Base-by-base conservation (phyloP, 2,888 invertebrate species). In the Hyposoter didymator region DNA sequence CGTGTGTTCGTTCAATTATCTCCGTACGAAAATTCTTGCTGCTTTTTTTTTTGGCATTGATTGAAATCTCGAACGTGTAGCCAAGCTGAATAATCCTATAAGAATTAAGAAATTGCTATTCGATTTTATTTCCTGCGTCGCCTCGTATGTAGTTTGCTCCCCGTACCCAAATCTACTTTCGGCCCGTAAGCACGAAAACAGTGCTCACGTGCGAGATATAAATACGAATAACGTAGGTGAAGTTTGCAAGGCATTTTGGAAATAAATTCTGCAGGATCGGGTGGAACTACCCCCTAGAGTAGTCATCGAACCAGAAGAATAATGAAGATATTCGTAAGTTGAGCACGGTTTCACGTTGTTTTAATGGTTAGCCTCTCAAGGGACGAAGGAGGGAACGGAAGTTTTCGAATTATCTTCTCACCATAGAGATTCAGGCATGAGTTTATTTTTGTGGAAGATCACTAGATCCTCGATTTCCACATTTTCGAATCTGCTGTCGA, bases 251-350 rank as follows among this genome's bases (percentile, higher is more conserved):
- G 45, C 17, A 22, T 22, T 47, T 67, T 8, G 35, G 43, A 74
- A 74, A 79, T 72, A 22, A 62, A 62, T 70, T 79, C 49, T 62
- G 64, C 32, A 14, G 52, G 64, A 43, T 28, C 49, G n/a, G 52
- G 64, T 39, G 14, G 49, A 78, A 72, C 32, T 72, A 35, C 43
- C 49, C 78, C 47, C 72, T 22, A 32, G 70, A 72, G 75, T 79
- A 64, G 78, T 79, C 78, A 79, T 85, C 74, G 82, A 79, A 45
- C 35, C 45, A 32, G 64, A 85, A 70, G 82, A 85, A 78, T 82
- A 75, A 85, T 70, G 82, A 79, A 55, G 62, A 64, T 79, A 85
- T 85, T 82, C 79, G 85, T 85, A 85, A 64, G 74, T 64, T 49
- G 75, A 73, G 82, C 74, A 82, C 82, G 85, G 78, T 55, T 78